Conservation (phyloP, 2,797 vertebrate genomes). For the Parambassis ranga region DNA sequence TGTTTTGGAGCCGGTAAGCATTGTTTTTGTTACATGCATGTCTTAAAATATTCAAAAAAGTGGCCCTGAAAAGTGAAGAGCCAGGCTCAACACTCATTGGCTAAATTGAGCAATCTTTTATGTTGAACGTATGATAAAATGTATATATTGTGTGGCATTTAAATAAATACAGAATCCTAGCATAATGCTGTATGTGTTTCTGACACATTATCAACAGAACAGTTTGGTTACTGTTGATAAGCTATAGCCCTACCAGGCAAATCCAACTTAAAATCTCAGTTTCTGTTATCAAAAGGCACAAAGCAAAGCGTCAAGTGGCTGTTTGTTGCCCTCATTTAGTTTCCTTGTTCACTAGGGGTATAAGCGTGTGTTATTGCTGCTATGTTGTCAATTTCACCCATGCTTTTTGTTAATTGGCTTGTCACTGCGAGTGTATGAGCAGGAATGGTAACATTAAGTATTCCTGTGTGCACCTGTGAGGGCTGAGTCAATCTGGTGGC, state of each 20-base stretch:
- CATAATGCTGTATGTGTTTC: too few species aligned
- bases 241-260: too few species aligned
- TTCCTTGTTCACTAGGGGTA: conserved; percentile 39
- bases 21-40: not conserved
- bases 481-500: conserved; percentile 26
- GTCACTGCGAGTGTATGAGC: not conserved
- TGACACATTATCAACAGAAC: too few species aligned
- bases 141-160: too few species aligned
- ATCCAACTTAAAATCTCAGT: too few species aligned
- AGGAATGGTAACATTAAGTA: not conserved
- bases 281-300: too few species aligned
- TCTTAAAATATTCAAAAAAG: not conserved
- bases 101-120: too few species aligned
- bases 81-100: too few species aligned
- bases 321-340: conserved; percentile 11
- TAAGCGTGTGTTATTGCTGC: conserved; percentile 37
- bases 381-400: conserved; percentile 51
- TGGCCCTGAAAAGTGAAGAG: not conserved
- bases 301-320: not conserved
- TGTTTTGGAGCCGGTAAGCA: not conserved
- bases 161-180: too few species aligned
- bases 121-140: too few species aligned
- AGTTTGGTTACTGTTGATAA: too few species aligned
- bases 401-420: conserved; percentile 45
- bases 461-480: conserved; percentile 15